Conservation (phyloP, 2,888 invertebrate species). For the Dryobotodes eremita region DNA sequence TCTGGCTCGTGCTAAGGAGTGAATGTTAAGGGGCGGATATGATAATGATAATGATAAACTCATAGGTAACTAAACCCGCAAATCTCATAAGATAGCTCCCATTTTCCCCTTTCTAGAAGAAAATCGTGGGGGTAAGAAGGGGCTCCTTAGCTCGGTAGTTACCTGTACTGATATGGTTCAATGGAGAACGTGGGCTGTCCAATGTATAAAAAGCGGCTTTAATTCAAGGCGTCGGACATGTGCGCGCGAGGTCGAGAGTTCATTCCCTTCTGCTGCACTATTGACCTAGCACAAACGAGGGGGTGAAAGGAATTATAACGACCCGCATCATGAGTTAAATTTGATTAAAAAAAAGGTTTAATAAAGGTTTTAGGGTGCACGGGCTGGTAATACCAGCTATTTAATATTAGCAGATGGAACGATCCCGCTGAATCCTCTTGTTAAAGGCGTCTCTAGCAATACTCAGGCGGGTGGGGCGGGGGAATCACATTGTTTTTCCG, state of each 20-base stretch:
- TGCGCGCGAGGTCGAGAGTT: background rate
- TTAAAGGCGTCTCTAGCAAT: background rate
- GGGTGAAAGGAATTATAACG: constrained; percentile 1
- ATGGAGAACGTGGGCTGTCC: background rate
- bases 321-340: background rate
- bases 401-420: no score
- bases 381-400: background rate
- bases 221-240: background rate
- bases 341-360: background rate
- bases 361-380: background rate
- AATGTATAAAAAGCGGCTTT: background rate
- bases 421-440: background rate
- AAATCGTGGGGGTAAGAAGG: no score
- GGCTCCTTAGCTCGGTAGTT: background rate
- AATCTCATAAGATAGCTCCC: background rate
- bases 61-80: background rate
- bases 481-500: background rate
- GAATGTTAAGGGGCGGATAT: background rate
- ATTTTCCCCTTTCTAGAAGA: background rate
- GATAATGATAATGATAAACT: background rate
- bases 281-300: background rate
- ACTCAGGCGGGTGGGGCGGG: background rate
- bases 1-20: background rate
- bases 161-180: background rate
- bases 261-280: background rate